Evolutionary conservation across 2,797 vertebrate species (phyloP), one percentile per base, ranked within the genome.

Genomic region (Pseudotriccus pelzelni): DNA sequence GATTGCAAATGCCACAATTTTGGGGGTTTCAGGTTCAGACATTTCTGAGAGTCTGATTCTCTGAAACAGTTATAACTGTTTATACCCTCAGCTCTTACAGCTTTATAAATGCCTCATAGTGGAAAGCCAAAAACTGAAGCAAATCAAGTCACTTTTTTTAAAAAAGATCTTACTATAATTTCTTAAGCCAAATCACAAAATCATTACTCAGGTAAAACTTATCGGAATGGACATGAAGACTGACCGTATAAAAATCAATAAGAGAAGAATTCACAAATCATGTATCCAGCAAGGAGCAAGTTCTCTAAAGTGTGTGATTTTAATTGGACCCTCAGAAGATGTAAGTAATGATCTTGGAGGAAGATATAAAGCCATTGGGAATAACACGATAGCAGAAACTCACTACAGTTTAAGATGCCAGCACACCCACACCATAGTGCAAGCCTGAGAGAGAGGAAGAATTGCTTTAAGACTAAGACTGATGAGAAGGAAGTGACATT

Each of bases 401-500:
- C 50, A 49, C 66, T 86, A 17, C 22, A 43, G 6, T 91, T 86
- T 81, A 55, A 86, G 90, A 68, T 84, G 72, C 89, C 85, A 88
- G 49, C 46, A 87, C 63, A 89, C 63, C 63, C 59, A 82, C 77
- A 67, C 44, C 21, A 28, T 27, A 55, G 47, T 69, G 59, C 22
- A 59, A 59, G 46, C 36, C 43, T 1, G 21, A 88, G 39, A 73
- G 80, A 62, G 25, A 73, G 55, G 63, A 93, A 91, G 74, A 93
- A 96, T 93, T 85, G 63, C 74, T 93, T 79, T 59, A 64, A 90
- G 79, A 84, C 41, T 64, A 75, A 88, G 94, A 95, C 74, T 79
- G 86, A 92, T 90, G 86, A 96, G 86, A 94, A 94, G 76, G 55
- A 95, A 93, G 55, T 87, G 85, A 89, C 84, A 96, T 95, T 94